These are phyloP conservation scores for Sebastiscus tertius DNA, from an alignment of 2,797 vertebrate genomes.

Conservation along the genomic window DNA sequence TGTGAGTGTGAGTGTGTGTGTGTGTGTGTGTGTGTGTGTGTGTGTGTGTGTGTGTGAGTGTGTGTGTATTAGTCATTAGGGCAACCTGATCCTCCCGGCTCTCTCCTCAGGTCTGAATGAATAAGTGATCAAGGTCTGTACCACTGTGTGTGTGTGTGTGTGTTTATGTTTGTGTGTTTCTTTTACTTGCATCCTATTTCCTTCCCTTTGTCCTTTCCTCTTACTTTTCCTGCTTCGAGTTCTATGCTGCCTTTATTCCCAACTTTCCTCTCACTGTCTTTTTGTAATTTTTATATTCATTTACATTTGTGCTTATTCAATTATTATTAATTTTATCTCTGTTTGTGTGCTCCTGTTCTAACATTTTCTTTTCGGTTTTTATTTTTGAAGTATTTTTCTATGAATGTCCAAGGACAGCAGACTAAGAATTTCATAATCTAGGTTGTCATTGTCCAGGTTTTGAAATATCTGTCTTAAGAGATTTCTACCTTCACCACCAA, in stretches of 20 bases:
- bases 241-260: background rate
- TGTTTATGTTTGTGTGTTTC: conserved; percentile 7
- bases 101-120: conserved; percentile 67
- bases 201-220: conserved; percentile 7
- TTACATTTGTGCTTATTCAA: background rate
- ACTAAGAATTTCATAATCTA: background rate
- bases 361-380: background rate
- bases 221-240: background rate
- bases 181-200: conserved; percentile 9
- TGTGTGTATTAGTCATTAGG: conserved; percentile 59
- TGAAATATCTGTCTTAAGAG: background rate
- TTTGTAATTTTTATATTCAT: background rate
- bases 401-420: background rate
- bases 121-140: conserved; percentile 72
- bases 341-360: background rate
- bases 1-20: conserved; percentile 17
- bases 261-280: background rate
- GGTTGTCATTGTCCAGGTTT: background rate
- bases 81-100: conserved; percentile 65
- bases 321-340: background rate
- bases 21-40: conserved; percentile 36
- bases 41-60: conserved; percentile 29
- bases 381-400: background rate
- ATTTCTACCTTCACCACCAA: background rate
- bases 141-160: conserved; percentile 8